A percentile compares a stretch with the other conserved stretches of the same genome.
Evolutionary conservation across 2,888 invertebrate genomes (phyloP).

Genomic region (Sympetrum striolatum): DNA sequence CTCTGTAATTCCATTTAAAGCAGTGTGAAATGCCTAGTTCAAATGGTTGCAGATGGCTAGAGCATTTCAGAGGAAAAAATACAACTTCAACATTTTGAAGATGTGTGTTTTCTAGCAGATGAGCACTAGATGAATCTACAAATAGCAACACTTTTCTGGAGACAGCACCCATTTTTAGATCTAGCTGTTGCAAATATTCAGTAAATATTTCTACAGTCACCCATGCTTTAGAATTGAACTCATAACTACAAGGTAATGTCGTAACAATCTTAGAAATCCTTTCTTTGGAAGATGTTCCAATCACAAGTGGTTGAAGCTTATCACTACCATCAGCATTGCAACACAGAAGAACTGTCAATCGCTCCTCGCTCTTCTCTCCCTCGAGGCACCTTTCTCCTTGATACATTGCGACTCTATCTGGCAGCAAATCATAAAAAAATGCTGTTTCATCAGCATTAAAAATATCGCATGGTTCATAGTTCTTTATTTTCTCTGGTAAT

Average conservation of each 20-base stretch:
- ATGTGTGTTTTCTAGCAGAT: not conserved
- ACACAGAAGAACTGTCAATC: no score
- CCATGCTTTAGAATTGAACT: no score
- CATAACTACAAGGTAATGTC: no score
- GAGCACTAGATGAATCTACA: not conserved
- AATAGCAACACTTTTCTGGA: not conserved
- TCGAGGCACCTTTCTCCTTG: no score
- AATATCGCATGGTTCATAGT: not conserved
- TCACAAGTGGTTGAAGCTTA: constrained; percentile 42
- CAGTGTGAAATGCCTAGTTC: no score
- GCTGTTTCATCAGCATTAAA: not conserved
- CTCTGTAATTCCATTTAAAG: no score
- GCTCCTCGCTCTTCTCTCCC: no score
- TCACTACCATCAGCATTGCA: constrained; percentile 40
- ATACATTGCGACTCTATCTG: not conserved
- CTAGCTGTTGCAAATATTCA: no score
- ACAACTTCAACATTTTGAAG: not conserved
- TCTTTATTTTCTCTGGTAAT: not conserved
- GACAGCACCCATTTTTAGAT: not conserved
- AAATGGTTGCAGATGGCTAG: no score
- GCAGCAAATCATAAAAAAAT: not conserved
- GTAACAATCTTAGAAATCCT: no score
- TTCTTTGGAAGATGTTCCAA: constrained; percentile 12
- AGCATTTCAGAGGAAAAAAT: not conserved
- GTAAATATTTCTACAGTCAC: no score